Percentiles rank a stretch among this genome's conserved stretches.
Conservation (phyloP, 2,113 vertebrate genomes). For the Parus major region DNA sequence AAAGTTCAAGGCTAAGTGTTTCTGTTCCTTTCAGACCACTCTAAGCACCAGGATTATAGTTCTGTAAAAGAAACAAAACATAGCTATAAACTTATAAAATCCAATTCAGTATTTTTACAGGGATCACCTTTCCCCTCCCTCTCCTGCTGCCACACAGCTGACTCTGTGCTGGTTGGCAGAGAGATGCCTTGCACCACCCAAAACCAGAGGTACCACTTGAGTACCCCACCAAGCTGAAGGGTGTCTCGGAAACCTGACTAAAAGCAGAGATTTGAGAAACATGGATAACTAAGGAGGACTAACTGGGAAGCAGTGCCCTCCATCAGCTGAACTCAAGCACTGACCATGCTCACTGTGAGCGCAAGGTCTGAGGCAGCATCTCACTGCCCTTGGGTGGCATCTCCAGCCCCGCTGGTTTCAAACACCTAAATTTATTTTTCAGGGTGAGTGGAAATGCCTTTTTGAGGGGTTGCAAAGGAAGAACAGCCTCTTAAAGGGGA, state of each 20-base stretch:
- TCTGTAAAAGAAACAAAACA: slow-evolving; percentile 65
- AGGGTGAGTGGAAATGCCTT: not conserved
- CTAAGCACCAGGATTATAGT: slow-evolving; percentile 64
- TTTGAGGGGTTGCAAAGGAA: not conserved
- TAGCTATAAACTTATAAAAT: slow-evolving; percentile 67
- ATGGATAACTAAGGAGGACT: not conserved
- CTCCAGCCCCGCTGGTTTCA: not conserved
- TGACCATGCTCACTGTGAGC: not conserved
- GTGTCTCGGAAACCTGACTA: not conserved
- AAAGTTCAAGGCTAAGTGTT: slow-evolving; percentile 73
- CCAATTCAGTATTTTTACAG: not conserved
- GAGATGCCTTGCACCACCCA: not conserved
- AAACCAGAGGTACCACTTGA: not conserved
- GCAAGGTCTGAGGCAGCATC: rapidly evolving
- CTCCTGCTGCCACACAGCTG: not conserved
- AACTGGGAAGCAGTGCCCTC: not conserved
- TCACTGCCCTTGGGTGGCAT: not conserved
- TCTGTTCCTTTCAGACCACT: slow-evolving; percentile 71
- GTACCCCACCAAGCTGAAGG: not conserved
- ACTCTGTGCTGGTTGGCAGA: rapidly evolving
- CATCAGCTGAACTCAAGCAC: not conserved
- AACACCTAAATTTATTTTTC: not conserved
- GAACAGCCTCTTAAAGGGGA: not conserved
- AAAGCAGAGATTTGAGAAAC: not conserved
- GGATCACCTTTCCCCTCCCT: not conserved